Percentiles rank a stretch among this genome's conserved stretches.
Evolutionary conservation across 2,113 vertebrate species (phyloP).

Genomic region (Psilopsiagon aymara): DNA sequence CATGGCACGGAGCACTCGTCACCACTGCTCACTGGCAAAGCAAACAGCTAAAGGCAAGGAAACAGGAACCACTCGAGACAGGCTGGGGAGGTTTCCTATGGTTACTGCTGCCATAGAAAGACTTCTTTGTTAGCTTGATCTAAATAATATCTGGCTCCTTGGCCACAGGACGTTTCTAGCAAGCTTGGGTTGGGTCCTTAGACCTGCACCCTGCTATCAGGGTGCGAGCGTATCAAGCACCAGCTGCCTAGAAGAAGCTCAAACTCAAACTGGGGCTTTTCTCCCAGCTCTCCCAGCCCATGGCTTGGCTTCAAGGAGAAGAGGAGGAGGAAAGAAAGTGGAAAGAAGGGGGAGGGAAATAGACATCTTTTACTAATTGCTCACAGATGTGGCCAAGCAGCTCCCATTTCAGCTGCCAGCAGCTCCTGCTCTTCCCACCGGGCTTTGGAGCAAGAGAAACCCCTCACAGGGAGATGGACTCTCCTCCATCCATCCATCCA

Average conservation of each 20-base stretch:
- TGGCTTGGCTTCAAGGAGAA: conserved; percentile 26
- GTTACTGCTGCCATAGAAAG: conserved; percentile 83
- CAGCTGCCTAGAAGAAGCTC: fast-evolving
- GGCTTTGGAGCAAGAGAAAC: background rate
- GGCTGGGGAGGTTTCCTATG: conserved; percentile 74
- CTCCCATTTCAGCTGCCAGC: conserved; percentile 43
- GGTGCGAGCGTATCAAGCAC: fast-evolving
- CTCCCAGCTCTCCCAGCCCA: background rate
- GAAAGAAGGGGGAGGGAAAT: background rate
- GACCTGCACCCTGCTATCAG: background rate
- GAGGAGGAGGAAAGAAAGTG: background rate
- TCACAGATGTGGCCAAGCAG: conserved; percentile 58
- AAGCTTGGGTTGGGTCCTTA: background rate
- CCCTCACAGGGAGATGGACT: background rate
- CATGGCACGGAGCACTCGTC: background rate
- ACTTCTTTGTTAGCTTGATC: conserved; percentile 63
- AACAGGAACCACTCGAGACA: conserved; percentile 36
- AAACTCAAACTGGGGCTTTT: background rate
- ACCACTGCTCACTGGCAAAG: background rate
- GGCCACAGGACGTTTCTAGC: background rate
- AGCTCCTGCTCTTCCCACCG: background rate
- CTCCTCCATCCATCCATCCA: background rate
- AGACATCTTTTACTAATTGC: conserved; percentile 50
- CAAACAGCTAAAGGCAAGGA: conserved; percentile 37
- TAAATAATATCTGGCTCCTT: conserved; percentile 62